Evolutionary conservation across 2,113 vertebrate genomes (phyloP).

Genomic region (Periophthalmus modestus): DNA sequence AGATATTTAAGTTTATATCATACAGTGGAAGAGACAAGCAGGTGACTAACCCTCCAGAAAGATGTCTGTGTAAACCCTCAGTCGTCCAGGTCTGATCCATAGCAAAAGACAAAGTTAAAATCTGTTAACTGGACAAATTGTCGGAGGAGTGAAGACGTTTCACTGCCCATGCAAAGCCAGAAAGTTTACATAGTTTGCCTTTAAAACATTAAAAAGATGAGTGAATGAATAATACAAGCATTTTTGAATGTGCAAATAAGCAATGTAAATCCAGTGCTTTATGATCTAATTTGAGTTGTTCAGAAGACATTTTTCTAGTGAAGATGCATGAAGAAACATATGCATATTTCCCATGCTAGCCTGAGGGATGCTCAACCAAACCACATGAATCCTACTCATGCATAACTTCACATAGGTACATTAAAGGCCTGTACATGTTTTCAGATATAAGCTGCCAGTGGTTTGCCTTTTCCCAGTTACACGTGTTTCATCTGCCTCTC

Average conservation of each 20-base stretch:
- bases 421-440: background rate
- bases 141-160: too few species aligned
- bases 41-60: too few species aligned
- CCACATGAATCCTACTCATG: background rate
- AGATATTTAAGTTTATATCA: too few species aligned
- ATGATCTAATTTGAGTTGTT: background rate
- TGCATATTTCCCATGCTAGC: background rate
- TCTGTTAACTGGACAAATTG: too few species aligned
- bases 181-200: background rate
- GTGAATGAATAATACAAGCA: too few species aligned
- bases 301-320: background rate
- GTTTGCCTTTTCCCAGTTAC: slow-evolving; percentile 35
- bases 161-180: too few species aligned
- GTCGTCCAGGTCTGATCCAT: too few species aligned
- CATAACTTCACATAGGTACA: background rate
- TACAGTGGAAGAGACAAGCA: too few species aligned
- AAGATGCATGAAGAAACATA: background rate
- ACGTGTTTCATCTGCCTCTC: slow-evolving; percentile 25
- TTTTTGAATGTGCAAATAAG: too few species aligned
- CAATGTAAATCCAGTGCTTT: background rate
- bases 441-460: background rate
- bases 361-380: background rate
- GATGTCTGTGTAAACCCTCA: too few species aligned
- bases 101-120: too few species aligned
- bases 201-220: background rate